These are phyloP conservation scores for Eupithecia vulgata DNA, from an alignment of 2,888 invertebrate genomes.

Conservation along the genomic window DNA sequence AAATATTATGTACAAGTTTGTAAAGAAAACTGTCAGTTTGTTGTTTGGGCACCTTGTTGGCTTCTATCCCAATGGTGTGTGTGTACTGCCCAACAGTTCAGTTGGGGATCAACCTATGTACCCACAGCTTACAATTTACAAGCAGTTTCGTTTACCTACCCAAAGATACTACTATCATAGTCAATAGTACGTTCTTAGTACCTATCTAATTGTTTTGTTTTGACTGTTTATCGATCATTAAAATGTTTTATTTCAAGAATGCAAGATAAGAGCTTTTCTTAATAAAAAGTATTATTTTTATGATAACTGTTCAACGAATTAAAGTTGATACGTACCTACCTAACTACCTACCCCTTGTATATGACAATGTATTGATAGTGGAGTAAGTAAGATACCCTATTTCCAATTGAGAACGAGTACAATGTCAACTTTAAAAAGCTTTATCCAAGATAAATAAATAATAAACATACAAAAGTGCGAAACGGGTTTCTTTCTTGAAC, in stretches of 20 bases:
- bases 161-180: not conserved
- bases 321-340: not conserved
- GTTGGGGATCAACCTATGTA: too few relatives aligned
- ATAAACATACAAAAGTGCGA: not conserved
- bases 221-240: conserved; percentile 3
- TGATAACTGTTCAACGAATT: not conserved
- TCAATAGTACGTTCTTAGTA: not conserved
- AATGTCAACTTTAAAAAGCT: conserved; percentile 16
- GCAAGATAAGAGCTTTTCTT: conserved; percentile 10
- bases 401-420: conserved; percentile 47
- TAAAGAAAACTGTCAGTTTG: too few relatives aligned
- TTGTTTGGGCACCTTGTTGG: too few relatives aligned
- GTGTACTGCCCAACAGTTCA: too few relatives aligned
- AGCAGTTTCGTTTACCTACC: too few relatives aligned
- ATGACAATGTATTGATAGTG: not conserved
- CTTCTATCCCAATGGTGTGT: too few relatives aligned
- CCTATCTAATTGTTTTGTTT: conserved; percentile 5
- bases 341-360: not conserved
- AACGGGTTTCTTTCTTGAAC: not conserved
- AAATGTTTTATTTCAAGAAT: conserved; percentile 15
- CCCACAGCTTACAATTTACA: too few relatives aligned
- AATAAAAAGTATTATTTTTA: not conserved
- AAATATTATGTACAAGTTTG: too few relatives aligned
- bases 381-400: conserved; percentile 43
- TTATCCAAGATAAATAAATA: not conserved